Percentiles rank a stretch among this genome's conserved stretches.
Conservation (phyloP, 2,113 vertebrate species). For the Australoheros scitulus region DNA sequence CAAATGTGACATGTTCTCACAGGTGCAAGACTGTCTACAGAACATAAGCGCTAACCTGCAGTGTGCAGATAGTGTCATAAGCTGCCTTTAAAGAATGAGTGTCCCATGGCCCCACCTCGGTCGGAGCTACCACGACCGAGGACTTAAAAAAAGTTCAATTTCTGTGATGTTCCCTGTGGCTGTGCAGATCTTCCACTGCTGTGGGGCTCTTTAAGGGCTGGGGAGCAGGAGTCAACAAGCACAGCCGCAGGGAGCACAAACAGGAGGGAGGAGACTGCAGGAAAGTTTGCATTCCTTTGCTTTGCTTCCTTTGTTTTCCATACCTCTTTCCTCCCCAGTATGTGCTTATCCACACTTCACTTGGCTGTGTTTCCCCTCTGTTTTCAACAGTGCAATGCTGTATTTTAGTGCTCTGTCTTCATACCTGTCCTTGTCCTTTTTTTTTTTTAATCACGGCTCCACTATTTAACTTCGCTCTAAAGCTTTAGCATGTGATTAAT, state of each 20-base stretch:
- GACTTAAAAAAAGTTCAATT: neutral
- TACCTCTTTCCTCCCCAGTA: neutral
- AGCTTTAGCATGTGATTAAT: conserved; percentile 47
- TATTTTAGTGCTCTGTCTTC: conserved; percentile 6
- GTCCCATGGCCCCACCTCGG: conserved; percentile 22
- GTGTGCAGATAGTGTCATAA: neutral
- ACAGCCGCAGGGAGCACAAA: conserved; percentile 50
- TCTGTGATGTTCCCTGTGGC: conserved; percentile 17
- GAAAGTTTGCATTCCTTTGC: conserved; percentile 65
- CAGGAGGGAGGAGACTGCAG: conserved; percentile 37
- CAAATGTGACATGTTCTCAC: no score
- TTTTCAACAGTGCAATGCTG: neutral
- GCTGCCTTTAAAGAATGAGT: conserved; percentile 6
- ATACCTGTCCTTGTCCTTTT: neutral
- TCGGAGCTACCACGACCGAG: conserved; percentile 6
- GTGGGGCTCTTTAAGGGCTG: neutral
- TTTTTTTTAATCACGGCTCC: neutral
- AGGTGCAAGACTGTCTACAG: neutral
- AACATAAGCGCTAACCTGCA: neutral
- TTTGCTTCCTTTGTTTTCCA: conserved; percentile 4
- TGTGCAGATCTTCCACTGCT: conserved; percentile 28
- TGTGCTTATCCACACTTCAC: neutral
- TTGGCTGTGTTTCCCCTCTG: neutral
- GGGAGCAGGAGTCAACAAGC: conserved; percentile 55
- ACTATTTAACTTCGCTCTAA: neutral